A percentile compares a stretch with the other conserved stretches of the same genome.
Conservation (phyloP, 2,797 vertebrate genomes). For the Myotis daubentonii region DNA sequence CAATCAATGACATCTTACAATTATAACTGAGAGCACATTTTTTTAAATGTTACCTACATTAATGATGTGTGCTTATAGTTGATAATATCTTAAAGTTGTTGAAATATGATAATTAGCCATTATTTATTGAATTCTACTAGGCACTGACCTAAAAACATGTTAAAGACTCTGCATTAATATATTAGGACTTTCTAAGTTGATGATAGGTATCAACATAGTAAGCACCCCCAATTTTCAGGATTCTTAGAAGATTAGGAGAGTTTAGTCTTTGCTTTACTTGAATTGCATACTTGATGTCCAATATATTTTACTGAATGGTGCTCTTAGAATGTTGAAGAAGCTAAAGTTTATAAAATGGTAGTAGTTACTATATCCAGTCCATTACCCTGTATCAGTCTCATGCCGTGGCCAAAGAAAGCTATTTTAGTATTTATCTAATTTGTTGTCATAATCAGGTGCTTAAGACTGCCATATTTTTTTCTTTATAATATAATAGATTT, state of each 20-base stretch:
- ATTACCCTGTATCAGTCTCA: neutral
- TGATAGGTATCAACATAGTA: neutral
- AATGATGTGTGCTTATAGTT: neutral
- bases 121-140: neutral
- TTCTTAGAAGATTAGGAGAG: neutral
- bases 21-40: neutral
- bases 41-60: neutral
- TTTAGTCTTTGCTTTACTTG: neutral
- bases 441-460: neutral
- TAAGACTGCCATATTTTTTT: neutral
- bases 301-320: neutral
- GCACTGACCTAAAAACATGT: neutral
- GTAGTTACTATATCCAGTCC: neutral
- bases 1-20: neutral
- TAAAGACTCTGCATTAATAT: neutral
- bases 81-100: constrained; percentile 1
- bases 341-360: neutral
- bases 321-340: constrained; percentile 6
- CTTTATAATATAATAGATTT: neutral
- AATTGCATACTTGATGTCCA: neutral
- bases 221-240: neutral
- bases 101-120: neutral
- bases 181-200: neutral
- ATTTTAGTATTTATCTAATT: neutral
- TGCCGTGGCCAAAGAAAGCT: neutral